A percentile compares a stretch with the other conserved stretches of the same genome.
These are phyloP conservation scores for Torymus aiolomorphi DNA, from an alignment of 2,888 invertebrate genomes.

Conservation along the genomic window DNA sequence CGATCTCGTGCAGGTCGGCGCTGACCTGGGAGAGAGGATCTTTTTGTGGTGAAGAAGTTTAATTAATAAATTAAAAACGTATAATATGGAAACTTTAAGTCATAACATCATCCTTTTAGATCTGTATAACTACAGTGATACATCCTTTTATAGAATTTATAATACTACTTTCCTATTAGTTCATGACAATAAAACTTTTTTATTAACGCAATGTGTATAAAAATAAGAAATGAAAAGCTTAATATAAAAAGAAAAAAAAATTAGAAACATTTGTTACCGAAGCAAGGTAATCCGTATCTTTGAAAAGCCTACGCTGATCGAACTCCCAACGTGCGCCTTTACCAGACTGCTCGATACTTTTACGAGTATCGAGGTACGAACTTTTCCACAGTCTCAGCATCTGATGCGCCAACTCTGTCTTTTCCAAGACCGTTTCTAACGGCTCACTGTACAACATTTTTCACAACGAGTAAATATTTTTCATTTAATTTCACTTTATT, in stretches of 20 bases:
- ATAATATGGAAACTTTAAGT: too few relatives aligned
- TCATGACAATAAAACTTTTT: too few relatives aligned
- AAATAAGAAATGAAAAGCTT: too few relatives aligned
- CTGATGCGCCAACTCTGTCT: constrained; percentile 79
- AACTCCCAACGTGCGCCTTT: constrained; percentile 95
- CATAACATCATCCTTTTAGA: too few relatives aligned
- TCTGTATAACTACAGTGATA: too few relatives aligned
- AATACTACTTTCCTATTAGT: too few relatives aligned
- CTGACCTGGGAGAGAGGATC: constrained; percentile 79
- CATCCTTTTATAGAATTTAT: too few relatives aligned
- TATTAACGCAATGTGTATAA: too few relatives aligned
- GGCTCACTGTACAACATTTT: constrained; percentile 73
- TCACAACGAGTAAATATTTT: background rate
- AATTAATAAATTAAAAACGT: too few relatives aligned
- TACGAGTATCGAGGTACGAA: constrained; percentile 85
- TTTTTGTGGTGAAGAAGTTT: background rate
- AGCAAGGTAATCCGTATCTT: constrained; percentile 89
- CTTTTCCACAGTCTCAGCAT: constrained; percentile 87
- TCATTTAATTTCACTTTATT: background rate
- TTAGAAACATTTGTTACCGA: constrained; percentile 16
- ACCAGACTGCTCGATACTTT: constrained; percentile 90
- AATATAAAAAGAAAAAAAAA: background rate
- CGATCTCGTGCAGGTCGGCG: constrained; percentile 86
- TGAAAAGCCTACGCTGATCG: constrained; percentile 87
- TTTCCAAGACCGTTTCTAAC: constrained; percentile 77